Base-by-base conservation (phyloP, 2,888 invertebrate genomes). In the Eremobia ochroleuca region DNA sequence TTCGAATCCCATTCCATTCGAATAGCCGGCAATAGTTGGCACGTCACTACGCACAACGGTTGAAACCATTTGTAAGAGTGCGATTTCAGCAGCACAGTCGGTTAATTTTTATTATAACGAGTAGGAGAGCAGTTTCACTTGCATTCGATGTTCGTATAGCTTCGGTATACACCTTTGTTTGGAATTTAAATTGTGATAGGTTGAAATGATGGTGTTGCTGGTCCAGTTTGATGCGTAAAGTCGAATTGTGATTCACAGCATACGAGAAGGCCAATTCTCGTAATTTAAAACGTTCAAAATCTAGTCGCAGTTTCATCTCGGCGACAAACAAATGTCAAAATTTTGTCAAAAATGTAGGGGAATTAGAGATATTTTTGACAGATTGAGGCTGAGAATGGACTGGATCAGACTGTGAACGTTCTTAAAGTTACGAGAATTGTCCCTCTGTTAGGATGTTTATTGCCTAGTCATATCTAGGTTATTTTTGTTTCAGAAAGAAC, bases 101-200 rank as follows among this genome's bases (percentile, higher is more conserved):
- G 81, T 86, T 86, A 87, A 87, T 85, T 88, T 89, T 89, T 87
- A 89, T 85, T 84, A 67, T 83, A 71, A 89, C 83, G 85, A 82
- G 78, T 66, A 81, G 76, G 79, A 64, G 64, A 72, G 79, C 74
- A 67, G 83, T 84, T 82, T 77, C 72, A 76, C 83, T 81, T 76
- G 82, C 76, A 83, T 66, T 76, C 52, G 64, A 66, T 77, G 68
- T 73, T 76, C 59, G 70, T 82, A 62, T 52, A 73, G 74, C 67
- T 55, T 68, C 79, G n/a, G 69, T 59, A 70, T 64, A 76, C 52
- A 66, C 68, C 46, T 68, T 82, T 77, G 58, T 74, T 43, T 28
- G 25, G 18, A 11, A 31, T 28, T 59, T 68, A 28, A 52, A 72
- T 72, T 49, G 65, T 40, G 25, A 72, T 25, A 28, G 55, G 15